Conservation (phyloP, 2,888 invertebrate species). For the Heliconius cydno region DNA sequence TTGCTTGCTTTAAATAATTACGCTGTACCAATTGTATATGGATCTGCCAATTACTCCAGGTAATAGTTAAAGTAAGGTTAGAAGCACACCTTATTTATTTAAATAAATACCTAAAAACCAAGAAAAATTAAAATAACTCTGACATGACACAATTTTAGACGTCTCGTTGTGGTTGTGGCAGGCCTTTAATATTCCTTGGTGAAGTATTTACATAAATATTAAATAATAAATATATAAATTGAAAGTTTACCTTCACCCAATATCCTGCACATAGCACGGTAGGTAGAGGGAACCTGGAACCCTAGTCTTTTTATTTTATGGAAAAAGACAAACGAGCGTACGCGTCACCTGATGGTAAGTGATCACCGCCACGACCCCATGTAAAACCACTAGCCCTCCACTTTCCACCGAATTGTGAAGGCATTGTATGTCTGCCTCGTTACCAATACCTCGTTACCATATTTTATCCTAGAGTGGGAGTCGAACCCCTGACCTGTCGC, state of each 20-base stretch:
- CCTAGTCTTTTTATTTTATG: too few relatives aligned
- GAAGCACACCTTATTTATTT: not conserved
- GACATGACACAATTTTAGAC: not conserved
- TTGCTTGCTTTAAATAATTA: conserved; percentile 74
- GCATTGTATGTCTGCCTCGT: not conserved
- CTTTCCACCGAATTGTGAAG: not conserved
- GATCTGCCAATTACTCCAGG: conserved; percentile 82
- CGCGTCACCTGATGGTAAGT: too few relatives aligned
- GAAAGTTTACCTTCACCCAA: too few relatives aligned
- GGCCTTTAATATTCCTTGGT: too few relatives aligned
- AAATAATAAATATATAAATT: too few relatives aligned
- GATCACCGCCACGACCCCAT: too few relatives aligned
- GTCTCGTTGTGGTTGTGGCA: too few relatives aligned
- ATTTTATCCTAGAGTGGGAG: not conserved
- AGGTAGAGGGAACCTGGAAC: too few relatives aligned
- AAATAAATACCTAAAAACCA: not conserved
- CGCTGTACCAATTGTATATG: conserved; percentile 86
- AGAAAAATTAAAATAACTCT: not conserved
- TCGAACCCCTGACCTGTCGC: not conserved
- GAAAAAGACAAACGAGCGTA: too few relatives aligned
- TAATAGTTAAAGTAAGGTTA: conserved; percentile 63
- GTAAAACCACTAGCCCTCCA: not conserved
- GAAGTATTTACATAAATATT: too few relatives aligned
- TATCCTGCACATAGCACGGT: too few relatives aligned
- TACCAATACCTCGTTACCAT: too few relatives aligned